Base-by-base conservation (phyloP, 2,797 vertebrate genomes). In the Sebastes miniatus region DNA sequence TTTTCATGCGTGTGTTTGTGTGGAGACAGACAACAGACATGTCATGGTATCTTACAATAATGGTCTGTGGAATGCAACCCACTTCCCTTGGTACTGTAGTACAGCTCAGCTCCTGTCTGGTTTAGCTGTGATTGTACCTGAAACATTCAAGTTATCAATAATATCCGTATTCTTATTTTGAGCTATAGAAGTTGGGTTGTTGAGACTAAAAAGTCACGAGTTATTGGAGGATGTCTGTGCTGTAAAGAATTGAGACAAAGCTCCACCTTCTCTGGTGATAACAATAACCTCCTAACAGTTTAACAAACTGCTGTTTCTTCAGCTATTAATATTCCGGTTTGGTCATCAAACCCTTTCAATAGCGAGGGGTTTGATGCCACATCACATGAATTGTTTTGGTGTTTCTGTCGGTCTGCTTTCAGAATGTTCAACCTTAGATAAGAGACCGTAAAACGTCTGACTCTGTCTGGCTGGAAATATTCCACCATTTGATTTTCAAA, bases 41-140 rank as follows among this genome's bases (percentile, higher is more conserved):
- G 79, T 87, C 88, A 82, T 88, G 88, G 83, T 91, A 89, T 90
- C 87, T 88, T 91, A 81, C 81, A 91, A 81, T 79, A 93, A 87
- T 65, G 85, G 85, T 88, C 83, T 92, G 74, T 87, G 93, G 93
- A 95, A 94, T 94, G 92, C 20, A 77, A 59, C 29, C 31, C 81
- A 83, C 87, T 87, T 89, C 84, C 89, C 66, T 56, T 81, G 27
- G 57, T 76, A 22, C 59, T 56, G n/a, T 58, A 78, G 3, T 50
- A 27, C 54, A 76, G 22, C 58, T 59, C 58, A 56, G 34, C 61
- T 83, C 50, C 67, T 61, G 24, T 79, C 62, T 56, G 58, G 32
- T 74, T 76, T 34, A 63, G 14, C 69, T 54, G 8, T n/a, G 66
- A 36, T 76, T 27, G 9, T 32, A 50, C n/a, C 32, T n/a, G n/a